phyloP scores from a whole-genome alignment of 2,797 vertebrate genomes.

The Danio albolineatus region DNA sequence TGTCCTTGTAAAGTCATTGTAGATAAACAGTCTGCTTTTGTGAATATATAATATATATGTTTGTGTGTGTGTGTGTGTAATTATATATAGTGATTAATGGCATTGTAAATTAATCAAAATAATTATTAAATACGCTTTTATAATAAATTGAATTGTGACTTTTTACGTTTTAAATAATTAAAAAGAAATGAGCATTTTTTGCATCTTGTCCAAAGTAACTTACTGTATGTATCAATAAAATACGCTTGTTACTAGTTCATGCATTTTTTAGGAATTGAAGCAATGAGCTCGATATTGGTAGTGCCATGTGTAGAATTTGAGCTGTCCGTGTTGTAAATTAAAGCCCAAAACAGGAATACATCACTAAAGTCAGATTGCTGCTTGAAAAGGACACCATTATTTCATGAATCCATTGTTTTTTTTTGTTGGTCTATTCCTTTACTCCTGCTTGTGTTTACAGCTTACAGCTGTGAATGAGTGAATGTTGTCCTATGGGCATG shows the following conservation, averaged over 20 bases:
- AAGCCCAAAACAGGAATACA: background rate
- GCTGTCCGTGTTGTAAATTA: conserved; percentile 3
- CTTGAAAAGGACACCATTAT: background rate
- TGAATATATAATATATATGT: too few species aligned
- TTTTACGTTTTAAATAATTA: too few species aligned
- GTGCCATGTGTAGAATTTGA: background rate
- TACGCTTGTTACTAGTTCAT: too few species aligned
- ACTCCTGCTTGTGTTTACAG: background rate
- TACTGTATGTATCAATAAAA: too few species aligned
- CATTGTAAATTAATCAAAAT: background rate
- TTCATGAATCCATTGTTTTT: background rate
- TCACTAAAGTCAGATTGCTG: background rate
- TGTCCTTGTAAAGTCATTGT: background rate
- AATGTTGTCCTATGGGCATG: background rate
- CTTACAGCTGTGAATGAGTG: background rate
- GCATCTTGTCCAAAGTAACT: too few species aligned
- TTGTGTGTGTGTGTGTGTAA: too few species aligned
- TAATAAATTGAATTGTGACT: too few species aligned
- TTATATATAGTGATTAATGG: background rate
- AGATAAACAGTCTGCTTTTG: background rate
- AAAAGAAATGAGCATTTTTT: too few species aligned
- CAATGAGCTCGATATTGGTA: background rate
- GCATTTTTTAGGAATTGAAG: background rate
- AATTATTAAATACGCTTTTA: too few species aligned
- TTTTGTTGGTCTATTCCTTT: background rate